Evolutionary conservation across 37 sponge, comb jelly and placozoan species (phyloP), one percentile per base, ranked within the genome.

Genomic region (Cliona cf. orientalis): DNA sequence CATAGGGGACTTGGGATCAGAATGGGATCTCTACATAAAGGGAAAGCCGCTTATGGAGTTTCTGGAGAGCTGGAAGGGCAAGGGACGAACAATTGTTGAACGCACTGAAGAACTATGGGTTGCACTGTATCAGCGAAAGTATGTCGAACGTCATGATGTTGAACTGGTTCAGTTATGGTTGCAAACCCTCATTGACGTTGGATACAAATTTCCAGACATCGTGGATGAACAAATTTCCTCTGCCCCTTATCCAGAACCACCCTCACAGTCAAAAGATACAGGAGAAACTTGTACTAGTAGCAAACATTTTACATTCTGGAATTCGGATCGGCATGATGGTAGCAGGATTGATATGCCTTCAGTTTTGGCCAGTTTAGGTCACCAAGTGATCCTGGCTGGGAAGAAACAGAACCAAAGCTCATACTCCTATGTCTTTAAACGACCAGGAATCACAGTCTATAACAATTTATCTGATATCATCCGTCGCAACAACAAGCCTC

Each of bases 1-100:
- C 38, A 34, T 79, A 9, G 46, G 55, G 32, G 90, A 89, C 68
- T 61, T 84, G 23, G 58, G 42, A 38, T 72, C 66, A 26, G 90
- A 89, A 64, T 17, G 42, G 29, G 74, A 78, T 38, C 80, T 89
- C 29, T 89, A 89, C 80, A 71, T 66, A 65, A 79, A 79, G 49
- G 57, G 76, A 31, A 42, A 63, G 32, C 80, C 72, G 31, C 74
- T 89, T 1, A 80, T 89, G 0, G 38, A 78, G 66, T 72, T 84
- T 45, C 39, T 83, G 43, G 69, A 57, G 32, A 58, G 39, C 26
- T 84, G 84, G 84, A 62, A 79, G 80, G 49, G 80, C 43, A 71
- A 40, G 5, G 80, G 58, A 32, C 32, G 11, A 0, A 79, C 84
- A 25, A 58, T 84, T 31, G 69, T 64, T 23, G 84, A 84, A 75